These are phyloP conservation scores for Otis tarda DNA, from an alignment of 2,113 vertebrate genomes.

Conservation along the genomic window DNA sequence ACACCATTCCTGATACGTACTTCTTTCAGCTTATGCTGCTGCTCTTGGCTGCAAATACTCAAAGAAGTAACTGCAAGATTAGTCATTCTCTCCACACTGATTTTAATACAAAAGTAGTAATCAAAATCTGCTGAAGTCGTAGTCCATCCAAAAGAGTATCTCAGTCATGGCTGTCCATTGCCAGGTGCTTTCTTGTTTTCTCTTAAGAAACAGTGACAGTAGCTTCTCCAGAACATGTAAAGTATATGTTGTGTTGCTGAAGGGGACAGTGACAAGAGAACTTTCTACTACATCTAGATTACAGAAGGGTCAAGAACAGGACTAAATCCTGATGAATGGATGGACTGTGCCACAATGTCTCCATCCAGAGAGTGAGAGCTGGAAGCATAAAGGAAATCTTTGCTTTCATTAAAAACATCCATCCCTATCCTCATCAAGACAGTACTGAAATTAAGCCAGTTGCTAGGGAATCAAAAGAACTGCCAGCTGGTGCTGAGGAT, in stretches of 20 bases:
- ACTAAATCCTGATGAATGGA: neutral
- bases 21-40: neutral
- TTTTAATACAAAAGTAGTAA: conserved; percentile 12
- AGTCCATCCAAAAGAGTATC: neutral
- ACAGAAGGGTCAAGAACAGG: neutral
- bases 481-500: conserved; percentile 57
- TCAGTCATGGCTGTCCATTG: neutral
- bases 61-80: conserved; percentile 15
- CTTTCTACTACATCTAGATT: neutral
- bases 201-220: neutral
- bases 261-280: neutral
- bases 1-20: neutral
- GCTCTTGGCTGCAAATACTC: conserved; percentile 7
- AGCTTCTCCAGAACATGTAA: neutral
- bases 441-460: conserved; percentile 44
- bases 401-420: neutral
- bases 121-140: conserved; percentile 6
- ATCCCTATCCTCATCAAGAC: neutral
- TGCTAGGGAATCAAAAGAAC: conserved; percentile 55
- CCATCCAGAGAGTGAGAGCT: neutral
- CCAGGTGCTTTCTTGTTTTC: neutral
- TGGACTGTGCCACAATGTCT: neutral
- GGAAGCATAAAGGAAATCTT: neutral
- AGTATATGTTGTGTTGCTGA: neutral
- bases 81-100: neutral